Conservation (phyloP, 1,140 invertebrate species). For the Saccostrea glomerata region DNA sequence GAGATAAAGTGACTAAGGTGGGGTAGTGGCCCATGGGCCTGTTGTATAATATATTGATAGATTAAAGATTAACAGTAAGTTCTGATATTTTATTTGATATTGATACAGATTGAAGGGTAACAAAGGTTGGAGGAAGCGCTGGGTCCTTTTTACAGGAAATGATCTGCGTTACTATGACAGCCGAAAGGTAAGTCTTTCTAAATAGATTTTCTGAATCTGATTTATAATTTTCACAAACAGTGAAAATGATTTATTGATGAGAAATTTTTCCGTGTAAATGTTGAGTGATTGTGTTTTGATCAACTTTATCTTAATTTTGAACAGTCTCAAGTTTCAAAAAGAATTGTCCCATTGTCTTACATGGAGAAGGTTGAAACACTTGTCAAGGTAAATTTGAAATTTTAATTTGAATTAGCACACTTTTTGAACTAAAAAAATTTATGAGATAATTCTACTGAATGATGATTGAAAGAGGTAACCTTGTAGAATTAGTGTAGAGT, state of each 20-base stretch:
- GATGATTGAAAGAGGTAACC: no score
- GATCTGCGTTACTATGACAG: constrained; percentile 71
- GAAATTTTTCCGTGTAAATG: not conserved
- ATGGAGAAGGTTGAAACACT: constrained; percentile 72
- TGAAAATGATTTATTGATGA: no score
- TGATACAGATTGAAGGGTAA: constrained; percentile 69
- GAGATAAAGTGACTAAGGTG: no score
- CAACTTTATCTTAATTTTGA: constrained; percentile 23
- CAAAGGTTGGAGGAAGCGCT: constrained; percentile 73
- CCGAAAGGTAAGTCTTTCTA: constrained; percentile 62
- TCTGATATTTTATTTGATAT: not conserved
- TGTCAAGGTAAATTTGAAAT: constrained; percentile 65
- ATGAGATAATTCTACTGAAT: no score
- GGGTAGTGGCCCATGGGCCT: no score
- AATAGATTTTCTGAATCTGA: no score
- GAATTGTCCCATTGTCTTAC: constrained; percentile 74
- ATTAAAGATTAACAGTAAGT: not conserved
- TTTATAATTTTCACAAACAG: no score
- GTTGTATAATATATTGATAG: no score
- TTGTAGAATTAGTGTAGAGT: no score
- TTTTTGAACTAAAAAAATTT: no score
- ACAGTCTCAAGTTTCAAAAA: constrained; percentile 75
- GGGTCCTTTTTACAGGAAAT: constrained; percentile 74
- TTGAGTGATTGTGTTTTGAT: not conserved
- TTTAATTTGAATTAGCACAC: no score